Evolutionary conservation across 2,888 invertebrate genomes (phyloP).

Genomic region (Chloromyia formosa): DNA sequence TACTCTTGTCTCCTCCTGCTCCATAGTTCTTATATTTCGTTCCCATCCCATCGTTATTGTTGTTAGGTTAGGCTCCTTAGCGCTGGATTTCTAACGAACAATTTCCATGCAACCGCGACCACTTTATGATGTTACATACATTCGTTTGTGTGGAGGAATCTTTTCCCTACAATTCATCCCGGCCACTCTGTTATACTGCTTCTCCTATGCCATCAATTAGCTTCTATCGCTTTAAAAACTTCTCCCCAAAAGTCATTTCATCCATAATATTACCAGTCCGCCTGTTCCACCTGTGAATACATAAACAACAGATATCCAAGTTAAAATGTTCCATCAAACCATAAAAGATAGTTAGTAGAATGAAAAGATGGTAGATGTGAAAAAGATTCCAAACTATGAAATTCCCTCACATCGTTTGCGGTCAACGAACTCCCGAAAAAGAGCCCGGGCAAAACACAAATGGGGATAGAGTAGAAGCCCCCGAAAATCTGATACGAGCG

Average conservation of each 20-base stretch:
- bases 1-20: constrained; percentile 21
- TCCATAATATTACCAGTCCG: background rate
- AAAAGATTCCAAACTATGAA: constrained; percentile 21
- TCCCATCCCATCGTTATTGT: constrained; percentile 18
- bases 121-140: background rate
- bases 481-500: background rate
- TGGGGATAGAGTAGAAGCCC: constrained; percentile 12
- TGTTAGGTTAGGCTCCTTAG: constrained; percentile 23
- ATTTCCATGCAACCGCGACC: constrained; percentile 5
- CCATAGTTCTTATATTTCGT: constrained; percentile 8
- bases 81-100: constrained; percentile 17
- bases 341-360: constrained; percentile 38
- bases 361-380: constrained; percentile 36
- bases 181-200: background rate
- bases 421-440: constrained; percentile 40
- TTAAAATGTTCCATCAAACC: constrained; percentile 25
- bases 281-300: background rate
- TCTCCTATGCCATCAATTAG: constrained; percentile 39
- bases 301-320: constrained; percentile 20
- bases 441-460: constrained; percentile 1
- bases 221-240: constrained; percentile 27
- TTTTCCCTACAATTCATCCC: constrained; percentile 23
- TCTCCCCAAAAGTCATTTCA: constrained; percentile 21
- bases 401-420: constrained; percentile 40
- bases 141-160: background rate